These are phyloP conservation scores for Trachelus stipa DNA, from an alignment of 2,888 invertebrate species.

Conservation along the genomic window DNA sequence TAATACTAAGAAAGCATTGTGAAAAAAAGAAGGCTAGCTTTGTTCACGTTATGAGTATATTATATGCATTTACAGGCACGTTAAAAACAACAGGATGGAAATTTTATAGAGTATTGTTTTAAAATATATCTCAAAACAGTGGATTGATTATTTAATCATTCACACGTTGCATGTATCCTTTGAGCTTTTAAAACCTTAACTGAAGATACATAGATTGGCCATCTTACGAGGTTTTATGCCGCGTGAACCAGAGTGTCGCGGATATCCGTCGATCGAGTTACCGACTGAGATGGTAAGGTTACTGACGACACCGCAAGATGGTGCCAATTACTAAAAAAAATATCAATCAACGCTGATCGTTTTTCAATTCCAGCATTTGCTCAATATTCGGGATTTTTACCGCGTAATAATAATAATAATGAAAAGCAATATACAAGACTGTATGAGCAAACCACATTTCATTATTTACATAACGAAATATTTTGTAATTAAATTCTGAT, in stretches of 20 bases:
- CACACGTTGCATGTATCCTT: not conserved
- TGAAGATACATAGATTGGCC: not conserved
- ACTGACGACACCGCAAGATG: not conserved
- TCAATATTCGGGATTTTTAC: not conserved
- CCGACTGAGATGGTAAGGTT: not conserved
- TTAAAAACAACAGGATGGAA: not conserved
- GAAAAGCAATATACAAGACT: not conserved
- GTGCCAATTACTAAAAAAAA: not conserved
- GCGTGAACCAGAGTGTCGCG: not conserved
- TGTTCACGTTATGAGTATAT: too few relatives aligned
- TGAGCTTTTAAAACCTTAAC: not conserved
- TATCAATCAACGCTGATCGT: not conserved
- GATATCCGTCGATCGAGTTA: not conserved
- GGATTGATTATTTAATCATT: too few relatives aligned
- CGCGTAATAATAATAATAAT: not conserved
- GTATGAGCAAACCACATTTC: not conserved
- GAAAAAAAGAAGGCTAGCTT: too few relatives aligned
- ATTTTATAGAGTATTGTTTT: not conserved
- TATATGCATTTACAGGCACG: too few relatives aligned
- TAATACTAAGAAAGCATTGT: too few relatives aligned
- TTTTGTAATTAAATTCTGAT: not conserved
- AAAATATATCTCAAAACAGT: not conserved
- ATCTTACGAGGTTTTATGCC: too few relatives aligned
- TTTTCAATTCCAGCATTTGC: not conserved
- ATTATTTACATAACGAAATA: not conserved